Conservation (phyloP, 2,888 invertebrate species). For the Ommatoiulus sabulosus region DNA sequence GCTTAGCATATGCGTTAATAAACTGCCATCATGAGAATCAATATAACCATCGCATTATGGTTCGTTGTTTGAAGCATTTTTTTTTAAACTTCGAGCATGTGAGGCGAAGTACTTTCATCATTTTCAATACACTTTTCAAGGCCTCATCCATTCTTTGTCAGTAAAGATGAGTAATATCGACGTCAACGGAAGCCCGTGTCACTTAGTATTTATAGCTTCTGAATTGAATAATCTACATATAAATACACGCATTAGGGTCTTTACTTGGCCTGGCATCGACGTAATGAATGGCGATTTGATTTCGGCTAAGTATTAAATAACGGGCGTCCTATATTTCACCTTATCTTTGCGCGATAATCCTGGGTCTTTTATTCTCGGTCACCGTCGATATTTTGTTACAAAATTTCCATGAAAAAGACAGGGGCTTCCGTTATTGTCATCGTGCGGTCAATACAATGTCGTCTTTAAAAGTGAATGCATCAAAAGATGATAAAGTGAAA, state of each 20-base stretch:
- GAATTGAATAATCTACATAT: conserved; percentile 33
- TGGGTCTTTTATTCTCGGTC: background rate
- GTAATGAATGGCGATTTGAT: background rate
- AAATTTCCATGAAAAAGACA: too few relatives aligned
- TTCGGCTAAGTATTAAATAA: background rate
- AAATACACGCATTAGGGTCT: background rate
- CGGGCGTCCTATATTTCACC: background rate
- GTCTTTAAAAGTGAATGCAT: background rate
- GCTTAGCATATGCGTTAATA: background rate
- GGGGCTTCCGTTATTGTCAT: too few relatives aligned
- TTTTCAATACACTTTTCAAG: background rate
- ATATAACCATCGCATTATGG: conserved; percentile 4
- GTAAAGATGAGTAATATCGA: conserved; percentile 21
- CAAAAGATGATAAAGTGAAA: too few relatives aligned
- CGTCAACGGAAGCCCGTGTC: conserved; percentile 21
- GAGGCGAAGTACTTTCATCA: background rate
- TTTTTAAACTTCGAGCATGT: background rate
- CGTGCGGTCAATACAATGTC: too few relatives aligned
- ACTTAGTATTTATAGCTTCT: background rate
- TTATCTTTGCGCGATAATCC: background rate
- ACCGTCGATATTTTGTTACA: background rate
- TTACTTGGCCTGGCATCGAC: background rate
- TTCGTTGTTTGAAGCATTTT: background rate
- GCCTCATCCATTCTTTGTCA: background rate
- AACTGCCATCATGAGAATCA: conserved; percentile 1